Conservation (phyloP, 1,140 invertebrate species). For the Drosophila neocordata region DNA sequence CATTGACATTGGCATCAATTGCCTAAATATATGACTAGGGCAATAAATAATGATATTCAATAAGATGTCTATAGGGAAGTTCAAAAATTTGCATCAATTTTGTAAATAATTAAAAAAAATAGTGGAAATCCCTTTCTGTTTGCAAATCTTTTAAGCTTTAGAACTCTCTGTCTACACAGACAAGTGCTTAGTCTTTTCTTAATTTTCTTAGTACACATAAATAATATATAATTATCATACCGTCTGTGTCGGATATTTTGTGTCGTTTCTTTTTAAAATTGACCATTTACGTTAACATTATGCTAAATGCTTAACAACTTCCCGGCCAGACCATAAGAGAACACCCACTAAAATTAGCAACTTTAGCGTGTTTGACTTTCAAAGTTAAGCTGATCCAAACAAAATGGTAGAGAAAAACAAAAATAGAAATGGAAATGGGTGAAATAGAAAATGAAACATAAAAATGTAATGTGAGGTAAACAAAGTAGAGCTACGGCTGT, state of each 20-base stretch:
- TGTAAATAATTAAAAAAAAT: too few species aligned
- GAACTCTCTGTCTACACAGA: too few species aligned
- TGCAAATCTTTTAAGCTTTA: too few species aligned
- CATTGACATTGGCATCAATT: not conserved
- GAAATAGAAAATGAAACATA: not conserved
- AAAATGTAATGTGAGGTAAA: slow-evolving; percentile 2
- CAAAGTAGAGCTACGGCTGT: not conserved
- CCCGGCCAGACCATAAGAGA: not conserved
- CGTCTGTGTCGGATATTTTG: not conserved
- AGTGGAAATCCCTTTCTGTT: too few species aligned
- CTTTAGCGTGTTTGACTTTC: slow-evolving; percentile 5
- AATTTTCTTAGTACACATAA: not conserved
- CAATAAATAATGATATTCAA: not conserved
- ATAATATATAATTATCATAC: not conserved
- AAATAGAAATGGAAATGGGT: not conserved
- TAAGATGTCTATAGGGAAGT: not conserved
- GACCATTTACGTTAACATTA: not conserved
- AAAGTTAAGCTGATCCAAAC: not conserved
- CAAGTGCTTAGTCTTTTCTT: too few species aligned
- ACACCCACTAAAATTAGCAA: slow-evolving; percentile 6
- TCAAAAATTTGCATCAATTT: not conserved
- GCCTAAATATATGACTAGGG: not conserved
- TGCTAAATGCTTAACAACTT: slow-evolving; percentile 10
- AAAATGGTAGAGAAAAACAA: not conserved
- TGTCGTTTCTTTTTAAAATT: not conserved